Evolutionary conservation across 1,140 invertebrate species (phyloP), one percentile per base, ranked within the genome.

Genomic region (Drosophila trapezifrons): DNA sequence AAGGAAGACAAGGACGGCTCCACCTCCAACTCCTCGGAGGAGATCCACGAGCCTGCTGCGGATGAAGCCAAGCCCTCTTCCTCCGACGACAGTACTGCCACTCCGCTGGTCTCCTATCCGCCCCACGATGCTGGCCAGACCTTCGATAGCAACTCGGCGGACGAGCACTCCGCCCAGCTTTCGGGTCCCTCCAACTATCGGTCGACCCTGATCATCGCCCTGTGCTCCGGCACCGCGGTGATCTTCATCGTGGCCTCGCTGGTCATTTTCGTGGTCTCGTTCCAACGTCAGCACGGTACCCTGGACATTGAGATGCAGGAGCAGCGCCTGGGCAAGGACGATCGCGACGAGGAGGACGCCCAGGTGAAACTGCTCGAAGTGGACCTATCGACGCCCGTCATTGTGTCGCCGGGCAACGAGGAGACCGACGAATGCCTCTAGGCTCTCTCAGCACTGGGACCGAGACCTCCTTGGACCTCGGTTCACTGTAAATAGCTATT

Each of bases 291-390:
- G 20, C 86, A 78, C 32, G 90, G 90, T 10, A 91, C 90, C 7
- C 54, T 91, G 27, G 87, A 91, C 46, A 91, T 91, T 32, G 90
- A 91, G 56, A 91, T 91, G 90, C 90, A 91, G 55, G 90, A 91
- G 51, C 80, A 90, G 42, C 80, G 85, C 0, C 56, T 86, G 51
- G 90, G 90, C 22, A 91, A 91, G 67, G 90, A 91, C 27, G 58
- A 80, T 52, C 63, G 89, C 4, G 84, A 91, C 8, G 86, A 91
- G 49, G 90, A 91, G 45, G 86, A 91, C 66, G 90, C 72, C 8
- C 83, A 91, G 51, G 73, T 89, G 56, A 91, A 90, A 43, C 60
- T 91, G 22, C 71, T 91, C 7, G 86, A 91, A 22, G 80, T 91
- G 35, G 90, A 91, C 22, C 58, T 91, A 17, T 70, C 90, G 1